These are phyloP conservation scores for Musca domestica DNA, from an alignment of 1,140 invertebrate species.

Conservation along the genomic window DNA sequence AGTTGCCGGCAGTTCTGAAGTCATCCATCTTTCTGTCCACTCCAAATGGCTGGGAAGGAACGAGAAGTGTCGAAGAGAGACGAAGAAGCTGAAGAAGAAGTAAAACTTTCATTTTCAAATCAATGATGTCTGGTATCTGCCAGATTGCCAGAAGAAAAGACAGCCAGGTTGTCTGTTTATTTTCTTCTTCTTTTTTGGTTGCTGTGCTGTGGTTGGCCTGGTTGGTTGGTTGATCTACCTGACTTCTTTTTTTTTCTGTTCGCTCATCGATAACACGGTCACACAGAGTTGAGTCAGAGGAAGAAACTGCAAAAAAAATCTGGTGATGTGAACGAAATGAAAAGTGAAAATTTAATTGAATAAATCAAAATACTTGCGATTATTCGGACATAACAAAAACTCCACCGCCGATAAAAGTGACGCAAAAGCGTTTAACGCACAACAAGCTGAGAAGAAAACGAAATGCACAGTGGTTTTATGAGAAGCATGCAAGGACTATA, in stretches of 20 bases:
- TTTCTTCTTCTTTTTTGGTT: too few relatives aligned
- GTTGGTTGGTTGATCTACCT: constrained; percentile 4
- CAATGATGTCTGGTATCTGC: constrained; percentile 18
- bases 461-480: too few relatives aligned
- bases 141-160: neutral
- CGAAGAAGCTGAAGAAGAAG: neutral
- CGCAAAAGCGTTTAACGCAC: neutral
- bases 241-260: neutral
- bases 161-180: too few relatives aligned
- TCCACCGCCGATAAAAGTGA: too few relatives aligned
- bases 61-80: neutral
- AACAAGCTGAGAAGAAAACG: neutral
- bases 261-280: constrained; percentile 14
- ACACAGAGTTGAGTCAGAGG: too few relatives aligned
- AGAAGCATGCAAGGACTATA: too few relatives aligned
- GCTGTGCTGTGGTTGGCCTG: neutral
- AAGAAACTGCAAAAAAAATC: neutral
- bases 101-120: constrained; percentile 22
- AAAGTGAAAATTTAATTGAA: constrained; percentile 22
- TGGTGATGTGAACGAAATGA: constrained; percentile 18
- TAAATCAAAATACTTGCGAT: constrained; percentile 21
- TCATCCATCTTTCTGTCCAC: too few relatives aligned
- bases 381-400: constrained; percentile 17
- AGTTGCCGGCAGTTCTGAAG: constrained; percentile 16
- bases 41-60: neutral